These are phyloP conservation scores for Calameuta pallipes DNA, from an alignment of 2,888 invertebrate genomes.

Conservation along the genomic window DNA sequence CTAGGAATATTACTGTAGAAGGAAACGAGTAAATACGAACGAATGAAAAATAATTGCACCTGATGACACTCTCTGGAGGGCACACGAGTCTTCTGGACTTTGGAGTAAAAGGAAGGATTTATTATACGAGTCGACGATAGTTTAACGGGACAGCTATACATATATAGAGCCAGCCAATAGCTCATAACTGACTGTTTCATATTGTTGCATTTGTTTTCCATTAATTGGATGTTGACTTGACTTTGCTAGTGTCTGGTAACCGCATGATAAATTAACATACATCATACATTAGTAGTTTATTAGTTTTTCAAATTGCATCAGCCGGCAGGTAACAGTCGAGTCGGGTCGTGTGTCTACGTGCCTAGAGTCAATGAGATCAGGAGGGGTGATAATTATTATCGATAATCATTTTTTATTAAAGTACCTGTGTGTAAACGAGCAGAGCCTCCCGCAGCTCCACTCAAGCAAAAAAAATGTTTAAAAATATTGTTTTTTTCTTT, in stretches of 20 bases:
- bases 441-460: background rate
- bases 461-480: background rate
- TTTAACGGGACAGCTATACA: background rate
- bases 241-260: slow-evolving; percentile 61
- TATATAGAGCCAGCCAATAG: background rate
- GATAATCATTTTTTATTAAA: background rate
- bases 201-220: slow-evolving; percentile 18
- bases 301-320: slow-evolving; percentile 23
- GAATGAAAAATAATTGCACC: background rate
- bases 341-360: background rate
- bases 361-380: background rate
- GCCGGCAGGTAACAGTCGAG: background rate
- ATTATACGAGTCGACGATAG: background rate
- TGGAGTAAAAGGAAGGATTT: background rate
- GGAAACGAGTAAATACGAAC: background rate
- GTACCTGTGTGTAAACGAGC: background rate
- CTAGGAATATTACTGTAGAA: background rate
- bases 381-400: background rate
- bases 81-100: background rate
- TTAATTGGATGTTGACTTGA: slow-evolving; percentile 51
- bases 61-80: background rate
- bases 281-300: slow-evolving; percentile 18
- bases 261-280: slow-evolving; percentile 46
- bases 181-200: background rate
- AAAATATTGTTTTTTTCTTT: background rate